A percentile compares a stretch with the other conserved stretches of the same genome.
Conservation (phyloP, 2,113 vertebrate genomes). For the Symphodus melops region DNA sequence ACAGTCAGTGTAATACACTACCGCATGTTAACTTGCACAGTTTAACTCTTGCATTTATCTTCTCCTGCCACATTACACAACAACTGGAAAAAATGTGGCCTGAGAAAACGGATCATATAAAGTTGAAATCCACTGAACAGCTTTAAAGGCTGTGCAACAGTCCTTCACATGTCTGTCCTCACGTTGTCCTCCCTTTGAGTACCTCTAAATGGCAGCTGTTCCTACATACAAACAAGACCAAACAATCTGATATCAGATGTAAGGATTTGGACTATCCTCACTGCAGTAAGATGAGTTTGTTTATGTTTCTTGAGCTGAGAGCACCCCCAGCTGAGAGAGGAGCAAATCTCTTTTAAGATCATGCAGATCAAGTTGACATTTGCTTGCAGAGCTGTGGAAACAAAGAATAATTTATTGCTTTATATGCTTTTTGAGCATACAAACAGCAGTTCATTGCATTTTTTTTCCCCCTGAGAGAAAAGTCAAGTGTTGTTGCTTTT, state of each 20-base stretch:
- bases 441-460: background rate
- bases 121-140: background rate
- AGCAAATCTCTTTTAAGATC: background rate
- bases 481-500: background rate
- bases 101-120: background rate
- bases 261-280: background rate
- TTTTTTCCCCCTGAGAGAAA: background rate
- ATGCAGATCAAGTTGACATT: background rate
- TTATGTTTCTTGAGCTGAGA: background rate
- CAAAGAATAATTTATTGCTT: background rate
- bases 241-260: background rate
- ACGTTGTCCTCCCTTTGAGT: background rate
- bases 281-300: background rate
- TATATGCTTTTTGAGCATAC: background rate
- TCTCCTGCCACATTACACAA: background rate
- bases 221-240: background rate
- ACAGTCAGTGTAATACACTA: background rate
- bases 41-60: background rate
- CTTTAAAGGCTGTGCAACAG: too few relatives aligned
- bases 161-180: too few relatives aligned
- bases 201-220: background rate
- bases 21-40: background rate
- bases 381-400: background rate
- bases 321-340: background rate
- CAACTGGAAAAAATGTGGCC: too few relatives aligned